Conservation (phyloP, 2,797 vertebrate genomes). For the Pelobates cultripes region DNA sequence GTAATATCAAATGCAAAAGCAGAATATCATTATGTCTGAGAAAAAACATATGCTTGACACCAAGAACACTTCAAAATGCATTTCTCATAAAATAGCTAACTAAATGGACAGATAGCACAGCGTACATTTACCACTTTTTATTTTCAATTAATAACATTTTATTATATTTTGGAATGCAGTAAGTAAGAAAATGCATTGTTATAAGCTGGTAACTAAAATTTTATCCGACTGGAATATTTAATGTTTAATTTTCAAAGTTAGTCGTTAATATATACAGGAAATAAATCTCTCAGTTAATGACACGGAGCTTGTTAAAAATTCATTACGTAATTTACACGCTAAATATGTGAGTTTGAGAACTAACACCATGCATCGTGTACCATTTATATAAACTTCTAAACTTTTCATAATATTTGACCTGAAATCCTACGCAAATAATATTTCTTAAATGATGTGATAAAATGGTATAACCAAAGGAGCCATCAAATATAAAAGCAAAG, state of each 20-base stretch:
- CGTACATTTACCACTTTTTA: constrained; percentile 10
- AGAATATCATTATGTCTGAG: constrained; percentile 46
- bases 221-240: no score
- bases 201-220: no score
- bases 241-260: no score
- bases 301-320: no score
- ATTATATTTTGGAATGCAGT: neutral
- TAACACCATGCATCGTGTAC: neutral
- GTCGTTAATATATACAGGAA: no score
- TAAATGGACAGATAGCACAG: constrained; percentile 21
- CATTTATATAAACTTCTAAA: neutral
- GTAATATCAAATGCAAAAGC: constrained; percentile 38
- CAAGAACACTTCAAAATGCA: constrained; percentile 17
- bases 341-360: neutral
- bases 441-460: neutral
- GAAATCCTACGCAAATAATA: neutral
- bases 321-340: neutral
- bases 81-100: constrained; percentile 38
- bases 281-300: no score
- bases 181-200: neutral
- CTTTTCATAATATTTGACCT: neutral
- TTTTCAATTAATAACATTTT: neutral
- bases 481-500: no score
- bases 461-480: neutral
- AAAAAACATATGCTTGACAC: constrained; percentile 39